A percentile compares a stretch with the other conserved stretches of the same genome.
Evolutionary conservation across 2,888 invertebrate genomes (phyloP).

Genomic region (Nemurella pictetii): DNA sequence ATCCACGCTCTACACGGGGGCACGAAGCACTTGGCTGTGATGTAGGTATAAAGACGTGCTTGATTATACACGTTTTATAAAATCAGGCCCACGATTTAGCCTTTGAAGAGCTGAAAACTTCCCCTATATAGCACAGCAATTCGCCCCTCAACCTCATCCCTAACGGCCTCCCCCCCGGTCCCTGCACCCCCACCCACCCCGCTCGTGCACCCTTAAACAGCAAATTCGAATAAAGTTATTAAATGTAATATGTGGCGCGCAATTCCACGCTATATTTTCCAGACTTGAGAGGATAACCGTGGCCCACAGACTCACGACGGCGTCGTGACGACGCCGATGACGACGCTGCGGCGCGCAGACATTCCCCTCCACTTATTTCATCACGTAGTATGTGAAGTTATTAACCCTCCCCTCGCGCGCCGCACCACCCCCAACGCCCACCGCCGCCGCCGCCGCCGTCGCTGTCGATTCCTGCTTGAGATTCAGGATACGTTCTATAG

Average conservation of each 20-base stretch:
- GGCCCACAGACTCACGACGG: not conserved
- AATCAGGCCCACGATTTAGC: not conserved
- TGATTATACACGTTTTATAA: not conserved
- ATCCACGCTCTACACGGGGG: no score
- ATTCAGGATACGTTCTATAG: not conserved
- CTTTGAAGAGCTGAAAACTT: not conserved
- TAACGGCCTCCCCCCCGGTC: not conserved
- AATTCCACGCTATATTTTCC: no score
- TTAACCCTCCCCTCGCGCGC: no score
- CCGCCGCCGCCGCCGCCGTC: not conserved
- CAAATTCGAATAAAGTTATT: not conserved
- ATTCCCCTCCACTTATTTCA: not conserved
- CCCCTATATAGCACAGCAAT: not conserved
- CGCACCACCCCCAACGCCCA: not conserved
- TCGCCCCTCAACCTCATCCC: no score
- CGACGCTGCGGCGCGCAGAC: not conserved
- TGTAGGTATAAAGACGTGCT: not conserved
- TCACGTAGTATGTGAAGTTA: not conserved
- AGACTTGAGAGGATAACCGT: not conserved
- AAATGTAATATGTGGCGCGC: not conserved
- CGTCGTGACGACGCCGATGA: not conserved
- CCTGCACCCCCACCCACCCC: not conserved
- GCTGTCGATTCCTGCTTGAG: not conserved
- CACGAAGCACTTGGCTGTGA: not conserved
- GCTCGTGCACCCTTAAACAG: not conserved